These are phyloP conservation scores for Chironomus tentans DNA, from an alignment of 2,888 invertebrate species.

Conservation along the genomic window DNA sequence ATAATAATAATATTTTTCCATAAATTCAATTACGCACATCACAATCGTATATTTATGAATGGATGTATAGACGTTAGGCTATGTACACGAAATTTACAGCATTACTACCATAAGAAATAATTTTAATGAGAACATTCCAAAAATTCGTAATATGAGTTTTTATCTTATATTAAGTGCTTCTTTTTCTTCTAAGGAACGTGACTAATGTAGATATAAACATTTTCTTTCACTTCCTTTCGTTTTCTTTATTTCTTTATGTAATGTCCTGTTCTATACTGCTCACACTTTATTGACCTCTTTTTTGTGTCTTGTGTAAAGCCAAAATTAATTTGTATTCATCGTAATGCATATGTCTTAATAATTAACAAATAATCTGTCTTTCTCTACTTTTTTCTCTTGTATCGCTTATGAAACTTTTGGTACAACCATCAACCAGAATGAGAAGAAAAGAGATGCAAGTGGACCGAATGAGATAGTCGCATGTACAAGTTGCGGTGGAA, in stretches of 20 bases:
- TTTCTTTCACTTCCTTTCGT: neutral
- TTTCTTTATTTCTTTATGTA: too few relatives aligned
- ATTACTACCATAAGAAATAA: neutral
- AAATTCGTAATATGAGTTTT: neutral
- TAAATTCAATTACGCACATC: neutral
- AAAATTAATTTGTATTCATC: neutral
- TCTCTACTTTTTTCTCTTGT: neutral
- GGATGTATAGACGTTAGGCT: too few relatives aligned
- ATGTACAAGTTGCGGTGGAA: slow-evolving; percentile 69
- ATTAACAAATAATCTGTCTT: neutral
- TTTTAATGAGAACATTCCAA: neutral
- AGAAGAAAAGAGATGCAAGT: slow-evolving; percentile 72
- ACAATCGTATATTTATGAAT: neutral
- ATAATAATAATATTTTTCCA: too few relatives aligned
- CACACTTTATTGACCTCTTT: neutral
- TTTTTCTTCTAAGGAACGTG: neutral
- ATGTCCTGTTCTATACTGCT: neutral
- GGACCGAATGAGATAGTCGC: slow-evolving; percentile 75
- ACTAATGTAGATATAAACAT: neutral
- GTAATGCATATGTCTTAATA: neutral
- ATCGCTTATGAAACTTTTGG: neutral
- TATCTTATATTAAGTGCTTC: neutral
- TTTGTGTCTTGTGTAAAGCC: neutral
- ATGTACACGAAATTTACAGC: too few relatives aligned
- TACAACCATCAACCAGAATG: slow-evolving; percentile 50